Percentiles rank a stretch among this genome's conserved stretches.
Evolutionary conservation across 2,797 vertebrate genomes (phyloP).

Genomic region (Vespertilio murinus): DNA sequence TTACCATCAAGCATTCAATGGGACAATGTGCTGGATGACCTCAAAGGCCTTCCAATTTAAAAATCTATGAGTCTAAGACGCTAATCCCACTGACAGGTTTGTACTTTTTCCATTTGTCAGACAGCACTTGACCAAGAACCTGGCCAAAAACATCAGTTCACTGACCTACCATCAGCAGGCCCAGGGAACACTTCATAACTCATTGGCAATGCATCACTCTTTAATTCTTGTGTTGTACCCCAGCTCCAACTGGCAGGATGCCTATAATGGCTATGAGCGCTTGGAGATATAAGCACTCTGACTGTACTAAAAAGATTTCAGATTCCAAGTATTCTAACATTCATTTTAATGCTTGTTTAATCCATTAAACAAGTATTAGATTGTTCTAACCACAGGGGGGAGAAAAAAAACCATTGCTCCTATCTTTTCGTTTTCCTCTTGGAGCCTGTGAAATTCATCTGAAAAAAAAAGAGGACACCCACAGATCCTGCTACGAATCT

Average conservation of each 20-base stretch:
- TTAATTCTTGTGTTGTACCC: background rate
- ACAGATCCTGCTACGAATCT: background rate
- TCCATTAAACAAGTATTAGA: constrained; percentile 61
- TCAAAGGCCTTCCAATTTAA: background rate
- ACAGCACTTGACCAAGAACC: background rate
- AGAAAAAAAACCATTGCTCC: background rate
- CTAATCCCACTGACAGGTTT: background rate
- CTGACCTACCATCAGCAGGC: background rate
- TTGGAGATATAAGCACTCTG: constrained; percentile 37
- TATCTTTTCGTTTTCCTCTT: background rate
- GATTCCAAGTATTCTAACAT: constrained; percentile 54
- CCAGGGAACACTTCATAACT: background rate
- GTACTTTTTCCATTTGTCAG: background rate
- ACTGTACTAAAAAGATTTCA: constrained; percentile 48
- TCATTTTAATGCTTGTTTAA: constrained; percentile 50
- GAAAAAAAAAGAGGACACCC: background rate
- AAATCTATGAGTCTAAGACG: background rate
- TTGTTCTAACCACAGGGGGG: background rate
- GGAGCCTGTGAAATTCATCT: background rate
- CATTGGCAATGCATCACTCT: background rate
- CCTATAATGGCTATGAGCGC: background rate
- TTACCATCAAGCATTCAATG: background rate
- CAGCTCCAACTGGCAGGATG: background rate
- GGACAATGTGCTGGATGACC: background rate
- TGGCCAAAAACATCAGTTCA: background rate